Evolutionary conservation across 2,797 vertebrate genomes (phyloP), one percentile per base, ranked within the genome.

Genomic region (Microcaecilia unicolor): DNA sequence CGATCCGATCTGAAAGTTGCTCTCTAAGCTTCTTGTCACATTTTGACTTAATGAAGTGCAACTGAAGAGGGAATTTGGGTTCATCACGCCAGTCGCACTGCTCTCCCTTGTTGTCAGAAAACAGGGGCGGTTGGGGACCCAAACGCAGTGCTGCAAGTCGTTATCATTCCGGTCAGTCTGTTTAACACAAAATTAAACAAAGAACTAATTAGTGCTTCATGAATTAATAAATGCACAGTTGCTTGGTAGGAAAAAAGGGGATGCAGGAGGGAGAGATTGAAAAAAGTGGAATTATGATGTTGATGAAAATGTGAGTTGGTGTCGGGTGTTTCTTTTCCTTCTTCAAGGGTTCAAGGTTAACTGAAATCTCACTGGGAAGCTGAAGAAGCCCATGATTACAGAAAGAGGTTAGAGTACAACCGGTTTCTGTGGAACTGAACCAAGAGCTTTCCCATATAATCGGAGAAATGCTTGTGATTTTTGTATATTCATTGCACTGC

Each of bases 171-270:
- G 95, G 94, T 98, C 94, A 99, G 95, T 97, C 94, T 99, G 95
- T 99, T 99, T 98, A 98, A 99, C 95, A 99, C 95, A 99, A 99
- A 99, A 99, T 99, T 99, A 99, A 99, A 99, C 94, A 98, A 99
- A 99, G 95, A 99, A 99, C 93, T 98, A 99, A 98, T 98, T 99
- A 99, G 94, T 96, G 94, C 94, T 91, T 99, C 92, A 99, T 99
- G 95, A 99, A 98, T 99, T 99, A 98, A 99, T 99, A 99, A 97
- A 93, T 90, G 91, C 87, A 92, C 90, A 92, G 94, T 97, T 96
- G 89, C 94, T 28, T 83, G 89, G 90, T 89, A 94, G 87, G 91
- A 89, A 64, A 68, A 69, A 85, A 90, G 92, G 80, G 89, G 91
- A 93, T 93, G 87, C 89, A 77, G 89, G 91, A 89, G 89, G 86